These are phyloP conservation scores for Aix galericulata DNA, from an alignment of 2,113 vertebrate species.

Conservation along the genomic window DNA sequence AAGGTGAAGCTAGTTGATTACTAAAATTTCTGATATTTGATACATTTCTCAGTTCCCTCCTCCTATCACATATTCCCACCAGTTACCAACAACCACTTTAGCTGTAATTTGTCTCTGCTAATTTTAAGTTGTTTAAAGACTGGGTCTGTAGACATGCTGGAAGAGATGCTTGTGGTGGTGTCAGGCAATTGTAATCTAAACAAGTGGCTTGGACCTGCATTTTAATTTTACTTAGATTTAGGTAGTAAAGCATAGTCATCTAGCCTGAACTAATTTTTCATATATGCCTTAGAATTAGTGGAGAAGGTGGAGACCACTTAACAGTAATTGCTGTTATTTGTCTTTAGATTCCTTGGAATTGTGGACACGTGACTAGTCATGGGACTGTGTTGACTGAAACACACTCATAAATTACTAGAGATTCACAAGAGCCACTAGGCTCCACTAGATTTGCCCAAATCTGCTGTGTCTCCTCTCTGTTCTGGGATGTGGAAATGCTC, in stretches of 20 bases:
- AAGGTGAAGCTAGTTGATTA: neutral
- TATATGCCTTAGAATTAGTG: neutral
- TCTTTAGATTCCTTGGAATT: neutral
- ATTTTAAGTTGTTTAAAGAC: neutral
- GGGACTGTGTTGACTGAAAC: neutral
- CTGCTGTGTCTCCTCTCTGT: neutral
- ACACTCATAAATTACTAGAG: neutral
- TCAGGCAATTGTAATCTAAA: neutral
- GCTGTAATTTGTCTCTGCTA: neutral
- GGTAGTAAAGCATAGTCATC: neutral
- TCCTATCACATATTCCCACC: neutral
- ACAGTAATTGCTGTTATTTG: neutral
- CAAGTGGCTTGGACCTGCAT: neutral
- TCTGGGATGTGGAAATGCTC: neutral
- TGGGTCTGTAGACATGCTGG: neutral
- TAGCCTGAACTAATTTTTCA: neutral
- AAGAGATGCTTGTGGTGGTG: neutral
- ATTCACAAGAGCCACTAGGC: neutral
- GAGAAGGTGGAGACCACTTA: neutral
- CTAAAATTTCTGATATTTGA: neutral
- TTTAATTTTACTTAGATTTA: neutral
- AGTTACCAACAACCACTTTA: neutral
- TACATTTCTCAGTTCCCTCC: neutral
- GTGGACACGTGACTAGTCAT: fast-evolving
- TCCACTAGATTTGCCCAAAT: neutral